These are phyloP conservation scores for Prosapia bicincta DNA, from an alignment of 2,888 invertebrate species.

Conservation along the genomic window DNA sequence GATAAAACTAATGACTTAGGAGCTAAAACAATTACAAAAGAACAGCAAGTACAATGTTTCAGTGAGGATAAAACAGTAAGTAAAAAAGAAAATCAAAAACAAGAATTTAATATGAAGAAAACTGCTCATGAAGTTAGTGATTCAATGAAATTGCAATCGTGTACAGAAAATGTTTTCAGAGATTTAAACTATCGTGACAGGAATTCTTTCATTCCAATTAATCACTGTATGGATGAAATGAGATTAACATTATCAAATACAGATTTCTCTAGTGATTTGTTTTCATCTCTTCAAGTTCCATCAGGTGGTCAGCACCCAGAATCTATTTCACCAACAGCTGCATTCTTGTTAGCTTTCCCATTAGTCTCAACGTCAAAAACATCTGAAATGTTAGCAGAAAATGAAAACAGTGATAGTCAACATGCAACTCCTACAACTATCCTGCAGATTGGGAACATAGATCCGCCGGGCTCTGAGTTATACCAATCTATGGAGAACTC, in stretches of 20 bases:
- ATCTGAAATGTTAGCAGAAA: slow-evolving; percentile 52
- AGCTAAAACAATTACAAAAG: background rate
- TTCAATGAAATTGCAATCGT: slow-evolving; percentile 12
- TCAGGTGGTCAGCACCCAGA: slow-evolving; percentile 47
- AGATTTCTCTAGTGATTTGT: slow-evolving; percentile 58
- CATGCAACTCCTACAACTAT: slow-evolving; percentile 46
- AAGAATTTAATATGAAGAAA: slow-evolving; percentile 11
- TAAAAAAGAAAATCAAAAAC: background rate
- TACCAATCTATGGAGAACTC: slow-evolving; percentile 30
- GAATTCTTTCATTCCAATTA: slow-evolving; percentile 33
- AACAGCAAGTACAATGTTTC: background rate
- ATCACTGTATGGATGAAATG: slow-evolving; percentile 37
- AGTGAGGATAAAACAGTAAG: background rate
- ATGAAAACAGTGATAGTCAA: slow-evolving; percentile 49
- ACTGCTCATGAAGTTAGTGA: slow-evolving; percentile 16
- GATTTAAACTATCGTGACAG: slow-evolving; percentile 23
- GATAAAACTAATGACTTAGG: background rate
- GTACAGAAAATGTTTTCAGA: slow-evolving; percentile 14
- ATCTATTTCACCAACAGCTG: slow-evolving; percentile 70
- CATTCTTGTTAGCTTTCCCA: slow-evolving; percentile 71
- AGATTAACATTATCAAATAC: slow-evolving; percentile 44
- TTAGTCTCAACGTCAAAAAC: slow-evolving; percentile 61
- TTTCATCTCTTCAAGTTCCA: slow-evolving; percentile 57
- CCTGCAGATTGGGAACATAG: slow-evolving; percentile 48
- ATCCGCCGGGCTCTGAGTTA: slow-evolving; percentile 33